A percentile compares a stretch with the other conserved stretches of the same genome.
These are phyloP conservation scores for Charanyca ferruginea DNA, from an alignment of 2,888 invertebrate genomes.

Conservation along the genomic window DNA sequence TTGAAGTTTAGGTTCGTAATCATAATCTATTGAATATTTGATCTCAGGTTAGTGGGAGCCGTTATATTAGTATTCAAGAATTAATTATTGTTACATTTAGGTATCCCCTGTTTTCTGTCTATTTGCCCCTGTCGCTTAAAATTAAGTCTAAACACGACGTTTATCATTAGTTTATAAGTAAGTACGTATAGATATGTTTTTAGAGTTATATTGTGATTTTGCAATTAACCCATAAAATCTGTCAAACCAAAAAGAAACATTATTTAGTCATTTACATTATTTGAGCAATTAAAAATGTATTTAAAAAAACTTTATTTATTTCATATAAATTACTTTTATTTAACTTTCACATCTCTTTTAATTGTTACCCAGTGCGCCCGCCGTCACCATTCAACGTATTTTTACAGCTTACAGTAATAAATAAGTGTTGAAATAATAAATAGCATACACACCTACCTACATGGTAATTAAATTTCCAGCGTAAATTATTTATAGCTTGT, in stretches of 20 bases:
- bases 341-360: neutral
- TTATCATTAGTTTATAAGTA: too few relatives aligned
- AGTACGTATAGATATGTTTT: too few relatives aligned
- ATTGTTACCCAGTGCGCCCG: neutral
- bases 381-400: neutral
- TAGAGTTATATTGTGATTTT: too few relatives aligned
- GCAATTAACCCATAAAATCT: too few relatives aligned
- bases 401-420: conserved; percentile 7
- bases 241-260: too few relatives aligned
- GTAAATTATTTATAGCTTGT: conserved; percentile 18
- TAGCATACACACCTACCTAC: conserved; percentile 4
- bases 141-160: too few relatives aligned
- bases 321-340: neutral
- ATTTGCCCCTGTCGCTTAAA: too few relatives aligned
- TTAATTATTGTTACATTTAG: conserved; percentile 5
- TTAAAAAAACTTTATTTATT: too few relatives aligned
- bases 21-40: conserved; percentile 35
- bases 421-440: conserved; percentile 25
- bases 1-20: conserved; percentile 2
- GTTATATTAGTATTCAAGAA: conserved; percentile 16
- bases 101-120: neutral
- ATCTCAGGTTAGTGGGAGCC: neutral
- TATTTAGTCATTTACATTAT: too few relatives aligned
- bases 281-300: too few relatives aligned
- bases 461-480: conserved; percentile 35